These are phyloP conservation scores for Melanerpes aurifrons DNA, from an alignment of 2,113 vertebrate genomes.

Conservation along the genomic window DNA sequence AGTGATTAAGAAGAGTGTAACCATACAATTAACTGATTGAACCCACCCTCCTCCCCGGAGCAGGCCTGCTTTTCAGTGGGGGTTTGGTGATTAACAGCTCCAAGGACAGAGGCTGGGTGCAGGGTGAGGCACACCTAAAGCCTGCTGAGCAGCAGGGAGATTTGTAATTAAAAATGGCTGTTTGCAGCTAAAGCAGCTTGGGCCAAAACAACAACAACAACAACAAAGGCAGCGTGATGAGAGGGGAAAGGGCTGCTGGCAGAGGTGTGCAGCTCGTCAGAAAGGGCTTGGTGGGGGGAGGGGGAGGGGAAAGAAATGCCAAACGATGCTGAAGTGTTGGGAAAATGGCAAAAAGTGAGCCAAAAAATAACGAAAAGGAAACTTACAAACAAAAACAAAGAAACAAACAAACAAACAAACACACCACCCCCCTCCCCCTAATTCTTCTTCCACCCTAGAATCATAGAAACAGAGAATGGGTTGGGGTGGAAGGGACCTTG, in stretches of 20 bases:
- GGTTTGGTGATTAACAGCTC: conserved; percentile 34
- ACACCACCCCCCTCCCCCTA: too few species aligned
- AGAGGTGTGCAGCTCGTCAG: not conserved
- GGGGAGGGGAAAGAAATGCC: not conserved
- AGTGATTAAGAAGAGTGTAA: conserved; percentile 52
- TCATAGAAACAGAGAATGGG: too few species aligned
- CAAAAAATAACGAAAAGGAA: too few species aligned
- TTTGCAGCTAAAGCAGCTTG: conserved; percentile 37
- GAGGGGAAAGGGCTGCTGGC: not conserved
- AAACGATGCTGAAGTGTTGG: not conserved
- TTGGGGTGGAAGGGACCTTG: too few species aligned
- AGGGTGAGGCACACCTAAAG: conserved; percentile 16
- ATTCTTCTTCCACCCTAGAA: too few species aligned
- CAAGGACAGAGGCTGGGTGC: not conserved
- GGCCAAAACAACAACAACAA: not conserved
- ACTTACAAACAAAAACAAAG: too few species aligned
- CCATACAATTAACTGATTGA: conserved; percentile 64
- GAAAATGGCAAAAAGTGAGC: not conserved
- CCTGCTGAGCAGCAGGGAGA: conserved; percentile 31
- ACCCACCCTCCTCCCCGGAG: conserved; percentile 1
- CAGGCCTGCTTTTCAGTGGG: not conserved
- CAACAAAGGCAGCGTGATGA: conserved; percentile 1
- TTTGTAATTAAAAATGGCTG: conserved; percentile 58
- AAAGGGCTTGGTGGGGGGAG: not conserved
- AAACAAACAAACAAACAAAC: too few species aligned